These are phyloP conservation scores for Chelonus insularis DNA, from an alignment of 1,140 invertebrate species.

Conservation along the genomic window DNA sequence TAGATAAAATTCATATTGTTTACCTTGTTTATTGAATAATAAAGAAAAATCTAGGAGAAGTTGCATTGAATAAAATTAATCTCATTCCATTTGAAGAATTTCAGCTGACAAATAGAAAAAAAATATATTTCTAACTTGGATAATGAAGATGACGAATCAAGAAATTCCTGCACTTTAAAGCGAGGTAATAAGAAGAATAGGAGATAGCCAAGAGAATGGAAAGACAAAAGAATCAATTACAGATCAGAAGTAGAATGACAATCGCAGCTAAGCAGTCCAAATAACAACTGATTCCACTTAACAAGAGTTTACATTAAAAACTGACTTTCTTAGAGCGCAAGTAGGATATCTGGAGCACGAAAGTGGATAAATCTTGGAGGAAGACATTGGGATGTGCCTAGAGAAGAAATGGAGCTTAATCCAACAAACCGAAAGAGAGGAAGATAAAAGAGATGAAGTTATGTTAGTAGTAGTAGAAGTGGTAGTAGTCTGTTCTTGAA, in stretches of 20 bases:
- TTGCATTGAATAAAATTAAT: too few species aligned
- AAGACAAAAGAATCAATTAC: conserved; percentile 23
- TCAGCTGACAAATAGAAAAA: background rate
- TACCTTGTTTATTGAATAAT: too few species aligned
- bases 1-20: too few species aligned
- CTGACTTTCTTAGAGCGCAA: background rate
- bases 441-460: too few species aligned
- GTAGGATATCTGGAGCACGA: too few species aligned
- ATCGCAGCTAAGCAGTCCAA: background rate
- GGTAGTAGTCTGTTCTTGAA: background rate
- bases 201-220: background rate
- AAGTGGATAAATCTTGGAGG: too few species aligned
- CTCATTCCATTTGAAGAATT: too few species aligned
- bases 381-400: too few species aligned
- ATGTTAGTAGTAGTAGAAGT: too few species aligned
- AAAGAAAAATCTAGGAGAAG: too few species aligned
- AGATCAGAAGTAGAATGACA: background rate
- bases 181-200: background rate
- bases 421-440: too few species aligned
- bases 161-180: background rate
- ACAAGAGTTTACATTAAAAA: conserved; percentile 2
- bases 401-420: too few species aligned
- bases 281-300: background rate
- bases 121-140: background rate
- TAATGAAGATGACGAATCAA: background rate